Conservation (phyloP, 92 coral and sea anemone species). For the Epizoanthus rinbou region DNA sequence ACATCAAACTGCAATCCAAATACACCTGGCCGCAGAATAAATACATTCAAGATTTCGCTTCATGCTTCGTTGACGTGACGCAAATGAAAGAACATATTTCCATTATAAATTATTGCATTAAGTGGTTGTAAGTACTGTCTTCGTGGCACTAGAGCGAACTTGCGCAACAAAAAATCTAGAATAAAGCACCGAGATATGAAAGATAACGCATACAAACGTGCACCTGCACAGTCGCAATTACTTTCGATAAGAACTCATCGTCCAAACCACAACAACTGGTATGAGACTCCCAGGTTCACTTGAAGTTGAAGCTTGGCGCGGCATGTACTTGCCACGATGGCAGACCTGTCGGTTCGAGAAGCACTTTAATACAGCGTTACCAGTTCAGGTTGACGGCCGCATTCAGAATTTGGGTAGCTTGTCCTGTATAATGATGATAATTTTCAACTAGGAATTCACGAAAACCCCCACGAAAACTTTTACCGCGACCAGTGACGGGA, state of each 20-base stretch:
- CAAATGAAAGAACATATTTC: neutral
- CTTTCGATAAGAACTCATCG: neutral
- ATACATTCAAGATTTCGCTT: neutral
- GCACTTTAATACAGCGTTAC: neutral
- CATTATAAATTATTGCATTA: too few relatives aligned
- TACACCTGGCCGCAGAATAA: neutral
- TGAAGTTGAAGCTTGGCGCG: neutral
- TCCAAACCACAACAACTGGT: neutral
- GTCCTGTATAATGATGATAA: neutral
- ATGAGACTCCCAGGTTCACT: neutral
- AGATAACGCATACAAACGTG: neutral
- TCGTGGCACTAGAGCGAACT: slow-evolving; percentile 21
- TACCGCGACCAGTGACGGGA: too few relatives aligned
- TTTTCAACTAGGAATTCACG: neutral
- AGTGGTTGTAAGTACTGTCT: neutral
- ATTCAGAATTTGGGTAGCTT: neutral
- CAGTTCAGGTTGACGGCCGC: neutral
- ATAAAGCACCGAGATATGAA: neutral
- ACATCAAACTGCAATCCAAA: neutral
- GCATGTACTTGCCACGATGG: neutral
- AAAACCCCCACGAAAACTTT: neutral
- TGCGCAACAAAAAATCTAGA: neutral
- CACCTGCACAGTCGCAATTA: neutral
- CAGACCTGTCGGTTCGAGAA: neutral
- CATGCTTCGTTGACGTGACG: neutral